A percentile compares a stretch with the other conserved stretches of the same genome.
phyloP scores from a whole-genome alignment of 92 coral and sea anemone genomes.

The Actinostola sp. region DNA sequence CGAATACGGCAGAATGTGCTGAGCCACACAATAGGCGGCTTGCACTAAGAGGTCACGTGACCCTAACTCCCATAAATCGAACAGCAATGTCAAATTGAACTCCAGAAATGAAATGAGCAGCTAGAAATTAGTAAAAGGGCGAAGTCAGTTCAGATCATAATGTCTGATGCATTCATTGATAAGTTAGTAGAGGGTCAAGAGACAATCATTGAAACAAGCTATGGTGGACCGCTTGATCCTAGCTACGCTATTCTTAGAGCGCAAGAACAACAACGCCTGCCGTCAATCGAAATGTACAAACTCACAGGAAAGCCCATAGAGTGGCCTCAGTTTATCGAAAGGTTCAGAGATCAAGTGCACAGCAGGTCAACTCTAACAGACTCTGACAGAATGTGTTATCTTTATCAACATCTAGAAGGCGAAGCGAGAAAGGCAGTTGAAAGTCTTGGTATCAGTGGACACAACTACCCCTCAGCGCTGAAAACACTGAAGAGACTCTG shows the following conservation, averaged over 20 bases:
- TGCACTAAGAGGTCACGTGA: no score
- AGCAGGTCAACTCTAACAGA: conserved; percentile 45
- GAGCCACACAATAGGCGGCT: no score
- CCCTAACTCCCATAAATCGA: no score
- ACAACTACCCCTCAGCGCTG: conserved; percentile 31
- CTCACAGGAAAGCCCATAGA: conserved; percentile 41
- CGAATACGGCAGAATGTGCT: no score
- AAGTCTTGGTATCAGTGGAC: conserved; percentile 18
- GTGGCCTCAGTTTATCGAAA: conserved; percentile 44
- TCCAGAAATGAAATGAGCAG: no score
- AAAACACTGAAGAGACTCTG: no score
- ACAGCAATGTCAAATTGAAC: no score
- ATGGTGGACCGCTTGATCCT: conserved; percentile 14
- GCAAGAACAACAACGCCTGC: conserved; percentile 45
- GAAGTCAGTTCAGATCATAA: no score
- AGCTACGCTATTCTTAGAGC: conserved; percentile 29
- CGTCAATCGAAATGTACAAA: conserved; percentile 44
- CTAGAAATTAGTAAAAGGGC: no score
- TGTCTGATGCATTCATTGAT: conserved; percentile 33
- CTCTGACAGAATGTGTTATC: conserved; percentile 52
- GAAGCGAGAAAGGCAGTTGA: conserved; percentile 48
- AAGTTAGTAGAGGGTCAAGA: conserved; percentile 32
- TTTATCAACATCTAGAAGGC: conserved; percentile 50
- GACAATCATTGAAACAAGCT: conserved; percentile 4
- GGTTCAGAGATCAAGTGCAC: conserved; percentile 52